Evolutionary conservation across 2,888 invertebrate genomes (phyloP), one percentile per base, ranked within the genome.

Genomic region (Clusia tigrina): DNA sequence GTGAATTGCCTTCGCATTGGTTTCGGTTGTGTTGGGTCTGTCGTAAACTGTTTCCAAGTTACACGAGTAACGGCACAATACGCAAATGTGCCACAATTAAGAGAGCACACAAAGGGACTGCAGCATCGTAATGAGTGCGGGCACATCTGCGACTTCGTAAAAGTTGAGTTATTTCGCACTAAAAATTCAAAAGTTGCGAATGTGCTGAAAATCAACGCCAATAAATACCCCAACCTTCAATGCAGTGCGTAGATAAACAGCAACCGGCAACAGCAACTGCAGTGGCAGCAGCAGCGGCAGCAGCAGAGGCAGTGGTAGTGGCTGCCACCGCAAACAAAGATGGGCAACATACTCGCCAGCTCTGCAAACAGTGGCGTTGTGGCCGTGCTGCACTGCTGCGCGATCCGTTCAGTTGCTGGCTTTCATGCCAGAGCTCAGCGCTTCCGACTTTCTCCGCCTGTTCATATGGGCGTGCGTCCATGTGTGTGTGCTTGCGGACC

Each of bases 361-460:
- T 15, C 18, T 25, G 24, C 48, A 25, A 17, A 15, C 25, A 18
- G 2, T 18, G 17, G 25, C 25, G 12, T 48, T 15, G 53, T 17
- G 20, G 6, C 53, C 15, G 23, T 15, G 17, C 15, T 46, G 32
- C 12, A 12, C 6, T 32, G 32, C 6, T 12, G 32, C 42, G 42
- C n/a, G 12, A 3, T 42, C 42, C 42, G 42, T 42, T n/a, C 42
- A 17, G 3, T 42, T 42, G 9, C n/a, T 6, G 9, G 32, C 6
- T 12, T 9, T 12, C 6, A 32, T 12, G 32, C 6, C 6, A 6
- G 32, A 15, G 42, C 42, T 3, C 51, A 18, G 32, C 32, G 46
- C 59, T 64, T 60, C 63, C 63, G 57, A 64, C 63, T 64, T 64
- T 64, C 57, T 64, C 63, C 57, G 57, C 54, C 32, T 37, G 53